Evolutionary conservation across 92 coral and sea anemone species (phyloP).

Genomic region (Paramuricea clavata): DNA sequence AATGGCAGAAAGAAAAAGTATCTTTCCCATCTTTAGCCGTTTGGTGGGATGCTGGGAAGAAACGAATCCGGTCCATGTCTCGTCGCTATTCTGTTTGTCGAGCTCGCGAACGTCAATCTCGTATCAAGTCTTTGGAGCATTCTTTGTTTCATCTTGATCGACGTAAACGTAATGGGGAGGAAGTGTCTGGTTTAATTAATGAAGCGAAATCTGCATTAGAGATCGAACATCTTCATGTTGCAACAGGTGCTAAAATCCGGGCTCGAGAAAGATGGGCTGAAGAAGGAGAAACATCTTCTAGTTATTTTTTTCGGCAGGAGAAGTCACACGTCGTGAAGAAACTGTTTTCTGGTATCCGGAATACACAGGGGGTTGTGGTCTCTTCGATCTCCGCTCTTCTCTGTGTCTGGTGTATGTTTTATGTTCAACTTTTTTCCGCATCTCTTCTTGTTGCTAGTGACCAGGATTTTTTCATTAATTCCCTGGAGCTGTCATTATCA

Average conservation of each 20-base stretch:
- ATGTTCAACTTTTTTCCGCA: not conserved
- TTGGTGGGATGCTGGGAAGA: constrained; percentile 11
- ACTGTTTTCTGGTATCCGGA: not conserved
- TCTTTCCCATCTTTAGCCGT: not conserved
- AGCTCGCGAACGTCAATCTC: not conserved
- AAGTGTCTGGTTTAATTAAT: not conserved
- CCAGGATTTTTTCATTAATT: not conserved
- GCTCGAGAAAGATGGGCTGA: constrained; percentile 3
- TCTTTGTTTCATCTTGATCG: not conserved
- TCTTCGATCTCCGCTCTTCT: not conserved
- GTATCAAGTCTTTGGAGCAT: not conserved
- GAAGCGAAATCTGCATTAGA: not conserved
- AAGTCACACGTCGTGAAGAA: not conserved
- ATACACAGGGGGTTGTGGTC: not conserved
- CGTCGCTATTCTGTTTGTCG: not conserved
- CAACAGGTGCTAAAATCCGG: not conserved
- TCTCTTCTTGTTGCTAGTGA: not conserved
- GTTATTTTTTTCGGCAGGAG: not conserved
- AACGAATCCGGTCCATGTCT: not conserved
- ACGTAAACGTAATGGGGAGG: not conserved
- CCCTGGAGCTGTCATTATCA: not conserved
- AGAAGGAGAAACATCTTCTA: constrained; percentile 2
- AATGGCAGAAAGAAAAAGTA: not conserved
- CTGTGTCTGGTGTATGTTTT: not conserved
- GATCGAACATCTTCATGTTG: not conserved